A percentile compares a stretch with the other conserved stretches of the same genome.
Evolutionary conservation across 2,113 vertebrate genomes (phyloP).

Genomic region (Balaeniceps rex): DNA sequence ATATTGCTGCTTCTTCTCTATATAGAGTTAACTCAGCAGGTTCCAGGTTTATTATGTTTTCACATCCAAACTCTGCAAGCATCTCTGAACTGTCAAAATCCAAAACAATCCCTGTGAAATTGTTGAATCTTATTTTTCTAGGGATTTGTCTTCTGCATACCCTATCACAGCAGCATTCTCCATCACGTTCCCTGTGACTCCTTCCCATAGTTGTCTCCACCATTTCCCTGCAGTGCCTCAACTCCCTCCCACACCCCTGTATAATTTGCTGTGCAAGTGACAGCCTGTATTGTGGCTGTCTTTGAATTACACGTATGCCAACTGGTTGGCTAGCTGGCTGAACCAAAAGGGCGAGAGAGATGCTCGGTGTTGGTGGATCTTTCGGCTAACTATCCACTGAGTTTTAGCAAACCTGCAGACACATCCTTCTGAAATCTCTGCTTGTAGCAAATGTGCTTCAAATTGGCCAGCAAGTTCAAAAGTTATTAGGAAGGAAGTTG

Average conservation of each 20-base stretch:
- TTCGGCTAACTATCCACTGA: too few species aligned
- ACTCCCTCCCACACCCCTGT: not conserved
- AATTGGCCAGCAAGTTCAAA: not conserved
- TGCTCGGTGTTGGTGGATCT: not conserved
- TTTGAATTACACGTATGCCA: not conserved
- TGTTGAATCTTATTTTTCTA: not conserved
- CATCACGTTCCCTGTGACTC: not conserved
- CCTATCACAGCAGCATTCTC: not conserved
- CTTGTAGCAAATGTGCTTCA: not conserved
- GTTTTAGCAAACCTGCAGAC: not conserved
- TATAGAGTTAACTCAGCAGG: not conserved
- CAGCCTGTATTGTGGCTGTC: not conserved
- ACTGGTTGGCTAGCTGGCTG: fast-evolving
- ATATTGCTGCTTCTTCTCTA: not conserved
- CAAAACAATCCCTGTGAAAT: not conserved
- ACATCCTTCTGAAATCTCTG: not conserved
- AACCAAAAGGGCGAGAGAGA: not conserved
- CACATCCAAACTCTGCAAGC: not conserved
- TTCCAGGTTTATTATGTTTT: not conserved
- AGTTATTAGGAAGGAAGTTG: not conserved
- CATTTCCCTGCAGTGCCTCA: not conserved
- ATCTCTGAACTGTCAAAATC: not conserved
- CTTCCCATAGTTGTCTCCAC: not conserved
- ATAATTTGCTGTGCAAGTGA: not conserved
- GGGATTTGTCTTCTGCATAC: not conserved